Conservation (phyloP, 53 echinoderm and acorn worm genomes). For the Paelopatides confundens region DNA sequence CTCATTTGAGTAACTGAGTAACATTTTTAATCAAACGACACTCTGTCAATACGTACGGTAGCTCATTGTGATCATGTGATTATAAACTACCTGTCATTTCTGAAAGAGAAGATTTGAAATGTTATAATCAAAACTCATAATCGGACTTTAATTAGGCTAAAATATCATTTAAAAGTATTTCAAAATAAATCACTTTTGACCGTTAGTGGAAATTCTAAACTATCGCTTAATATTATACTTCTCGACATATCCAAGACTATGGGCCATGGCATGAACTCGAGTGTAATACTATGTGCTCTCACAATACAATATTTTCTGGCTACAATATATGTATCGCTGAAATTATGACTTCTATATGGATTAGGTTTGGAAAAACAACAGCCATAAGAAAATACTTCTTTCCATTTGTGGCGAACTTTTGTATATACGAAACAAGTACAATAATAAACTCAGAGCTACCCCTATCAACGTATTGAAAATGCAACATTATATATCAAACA, state of each 20-base stretch:
- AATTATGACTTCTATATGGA: background rate
- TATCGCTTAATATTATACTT: background rate
- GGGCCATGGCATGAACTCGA: slow-evolving; percentile 18
- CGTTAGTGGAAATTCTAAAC: background rate
- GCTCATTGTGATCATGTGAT: too few species aligned
- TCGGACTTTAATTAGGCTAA: too few species aligned
- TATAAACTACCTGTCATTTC: too few species aligned
- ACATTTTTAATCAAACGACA: too few species aligned
- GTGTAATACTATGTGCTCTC: background rate
- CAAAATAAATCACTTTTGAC: too few species aligned
- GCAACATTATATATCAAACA: slow-evolving; percentile 67
- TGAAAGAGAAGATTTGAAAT: too few species aligned
- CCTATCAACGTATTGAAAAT: slow-evolving; percentile 75
- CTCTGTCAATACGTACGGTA: too few species aligned
- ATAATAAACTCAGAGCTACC: slow-evolving; percentile 71
- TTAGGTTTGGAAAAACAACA: background rate
- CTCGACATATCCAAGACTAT: background rate
- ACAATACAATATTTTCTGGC: background rate
- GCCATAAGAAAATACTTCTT: too few species aligned
- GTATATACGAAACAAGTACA: slow-evolving; percentile 65
- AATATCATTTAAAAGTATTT: too few species aligned
- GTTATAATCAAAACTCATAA: too few species aligned
- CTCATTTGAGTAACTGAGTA: too few species aligned
- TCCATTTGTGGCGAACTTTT: slow-evolving; percentile 39
- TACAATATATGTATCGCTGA: background rate